phyloP scores from a whole-genome alignment of 2,113 vertebrate genomes.

The Chionomys nivalis region DNA sequence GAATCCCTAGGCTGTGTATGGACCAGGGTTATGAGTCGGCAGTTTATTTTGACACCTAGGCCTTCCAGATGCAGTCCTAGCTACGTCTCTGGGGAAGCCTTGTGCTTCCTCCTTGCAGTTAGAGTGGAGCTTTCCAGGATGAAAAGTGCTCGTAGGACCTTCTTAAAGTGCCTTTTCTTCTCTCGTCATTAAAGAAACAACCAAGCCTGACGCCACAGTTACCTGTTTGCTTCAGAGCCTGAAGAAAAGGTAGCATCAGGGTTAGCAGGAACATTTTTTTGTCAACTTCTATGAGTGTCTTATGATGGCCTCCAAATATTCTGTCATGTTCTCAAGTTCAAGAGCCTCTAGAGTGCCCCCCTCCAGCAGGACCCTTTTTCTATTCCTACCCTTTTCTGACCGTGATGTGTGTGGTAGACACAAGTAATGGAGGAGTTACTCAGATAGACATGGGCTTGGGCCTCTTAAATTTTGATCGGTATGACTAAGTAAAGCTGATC shows the following conservation, averaged over 20 bases:
- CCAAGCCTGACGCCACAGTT: not conserved
- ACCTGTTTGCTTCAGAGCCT: not conserved
- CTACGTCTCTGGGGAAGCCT: not conserved
- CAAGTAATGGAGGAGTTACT: not conserved
- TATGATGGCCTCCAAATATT: not conserved
- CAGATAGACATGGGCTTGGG: not conserved
- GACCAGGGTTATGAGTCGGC: not conserved
- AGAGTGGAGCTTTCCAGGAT: not conserved
- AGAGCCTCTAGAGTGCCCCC: not conserved
- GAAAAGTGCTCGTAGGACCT: not conserved
- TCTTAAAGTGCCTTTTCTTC: constrained; percentile 35
- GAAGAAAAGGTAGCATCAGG: not conserved
- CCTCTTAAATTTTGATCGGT: not conserved
- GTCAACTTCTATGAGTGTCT: not conserved
- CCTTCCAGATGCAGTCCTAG: not conserved
- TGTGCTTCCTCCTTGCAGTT: not conserved
- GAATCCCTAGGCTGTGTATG: not conserved
- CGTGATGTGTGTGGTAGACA: not conserved
- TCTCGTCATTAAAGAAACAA: not conserved
- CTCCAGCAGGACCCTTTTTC: not conserved
- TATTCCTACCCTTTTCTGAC: not conserved
- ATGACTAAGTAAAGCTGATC: constrained; percentile 6
- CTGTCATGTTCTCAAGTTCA: not conserved
- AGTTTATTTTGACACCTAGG: not conserved
- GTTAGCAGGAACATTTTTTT: constrained; percentile 19